Percentiles rank a stretch among this genome's conserved stretches.
These are phyloP conservation scores for Cyprinus carpio DNA, from an alignment of 2,113 vertebrate genomes.

Conservation along the genomic window DNA sequence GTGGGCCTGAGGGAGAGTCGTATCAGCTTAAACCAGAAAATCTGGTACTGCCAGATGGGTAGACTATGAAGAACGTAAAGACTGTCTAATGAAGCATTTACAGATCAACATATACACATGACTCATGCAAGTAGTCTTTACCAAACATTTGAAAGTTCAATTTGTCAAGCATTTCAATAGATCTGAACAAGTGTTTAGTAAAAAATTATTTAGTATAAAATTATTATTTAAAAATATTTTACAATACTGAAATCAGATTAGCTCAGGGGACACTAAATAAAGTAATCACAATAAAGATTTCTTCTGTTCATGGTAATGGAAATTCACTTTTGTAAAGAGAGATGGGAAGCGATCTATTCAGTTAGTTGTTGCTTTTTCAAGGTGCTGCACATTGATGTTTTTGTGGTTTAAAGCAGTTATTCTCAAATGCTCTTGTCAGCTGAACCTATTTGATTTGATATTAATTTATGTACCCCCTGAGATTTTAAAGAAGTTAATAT, in stretches of 20 bases:
- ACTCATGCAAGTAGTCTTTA: neutral
- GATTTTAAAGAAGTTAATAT: neutral
- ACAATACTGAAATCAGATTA: neutral
- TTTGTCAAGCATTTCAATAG: neutral
- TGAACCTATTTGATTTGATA: neutral
- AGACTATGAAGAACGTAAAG: neutral
- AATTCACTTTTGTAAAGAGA: too few species aligned
- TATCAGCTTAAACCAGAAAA: constrained; percentile 21
- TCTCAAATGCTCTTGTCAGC: neutral
- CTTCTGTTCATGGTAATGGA: too few species aligned
- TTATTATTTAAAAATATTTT: neutral
- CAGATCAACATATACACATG: constrained; percentile 21
- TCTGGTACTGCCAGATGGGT: constrained; percentile 1
- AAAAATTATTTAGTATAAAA: neutral
- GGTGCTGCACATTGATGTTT: too few species aligned
- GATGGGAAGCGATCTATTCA: too few species aligned
- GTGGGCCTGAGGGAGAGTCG: neutral
- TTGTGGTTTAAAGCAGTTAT: neutral
- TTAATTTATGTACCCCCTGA: neutral
- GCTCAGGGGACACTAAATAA: neutral
- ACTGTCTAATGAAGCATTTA: constrained; percentile 9
- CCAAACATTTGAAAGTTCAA: neutral
- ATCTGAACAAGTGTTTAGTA: too few species aligned
- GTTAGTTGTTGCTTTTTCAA: too few species aligned
- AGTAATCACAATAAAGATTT: neutral